phyloP scores from a whole-genome alignment of 2,113 vertebrate genomes.

The Tympanuchus pallidicinctus region DNA sequence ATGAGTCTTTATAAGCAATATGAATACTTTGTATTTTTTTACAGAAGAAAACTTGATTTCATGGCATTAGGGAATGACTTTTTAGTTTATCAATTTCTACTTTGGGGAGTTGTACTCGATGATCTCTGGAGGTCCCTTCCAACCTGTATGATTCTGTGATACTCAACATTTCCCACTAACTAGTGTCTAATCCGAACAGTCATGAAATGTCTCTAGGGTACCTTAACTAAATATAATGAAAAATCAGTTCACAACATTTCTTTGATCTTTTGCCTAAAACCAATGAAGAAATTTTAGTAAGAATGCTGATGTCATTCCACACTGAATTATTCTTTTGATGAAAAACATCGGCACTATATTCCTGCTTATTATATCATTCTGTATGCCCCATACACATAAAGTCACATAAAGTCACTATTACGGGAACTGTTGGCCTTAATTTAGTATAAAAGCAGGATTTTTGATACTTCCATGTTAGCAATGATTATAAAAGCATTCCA shows the following conservation, averaged over 20 bases:
- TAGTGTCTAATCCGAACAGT: neutral
- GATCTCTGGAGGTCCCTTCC: no score
- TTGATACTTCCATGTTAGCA: neutral
- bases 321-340: constrained; percentile 35
- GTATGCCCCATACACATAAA: neutral
- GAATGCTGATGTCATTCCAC: constrained; percentile 14
- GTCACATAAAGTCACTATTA: neutral
- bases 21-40: neutral
- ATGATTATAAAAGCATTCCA: neutral
- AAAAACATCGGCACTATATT: neutral
- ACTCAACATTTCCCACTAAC: neutral
- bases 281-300: neutral
- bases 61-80: neutral
- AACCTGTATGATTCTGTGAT: no score
- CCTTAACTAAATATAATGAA: neutral
- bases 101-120: no score
- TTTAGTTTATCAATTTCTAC: neutral
- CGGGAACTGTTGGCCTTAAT: neutral
- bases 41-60: neutral
- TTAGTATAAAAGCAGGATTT: neutral
- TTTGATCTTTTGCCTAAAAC: constrained; percentile 40
- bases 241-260: neutral
- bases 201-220: neutral
- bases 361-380: neutral
- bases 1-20: neutral